Conservation (phyloP, 1,140 invertebrate species). For the Trachelipus rathkii region DNA sequence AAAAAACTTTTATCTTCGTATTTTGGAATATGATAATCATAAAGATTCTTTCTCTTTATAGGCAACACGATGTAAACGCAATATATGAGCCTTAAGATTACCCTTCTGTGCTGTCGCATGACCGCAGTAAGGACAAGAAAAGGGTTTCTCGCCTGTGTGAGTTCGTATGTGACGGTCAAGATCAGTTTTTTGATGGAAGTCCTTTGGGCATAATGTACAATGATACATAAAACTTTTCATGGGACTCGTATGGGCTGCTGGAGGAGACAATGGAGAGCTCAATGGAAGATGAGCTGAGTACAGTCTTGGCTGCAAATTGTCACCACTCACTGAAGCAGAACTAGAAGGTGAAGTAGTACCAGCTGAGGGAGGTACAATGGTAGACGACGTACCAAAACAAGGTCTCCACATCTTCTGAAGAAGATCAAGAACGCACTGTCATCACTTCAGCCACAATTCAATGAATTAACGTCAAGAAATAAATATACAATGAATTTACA, state of each 20-base stretch:
- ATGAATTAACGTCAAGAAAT: not conserved
- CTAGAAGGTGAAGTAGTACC: not conserved
- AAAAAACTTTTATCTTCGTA: too few species aligned
- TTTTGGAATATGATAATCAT: too few species aligned
- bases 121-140: slow-evolving; percentile 21
- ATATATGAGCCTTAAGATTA: not conserved
- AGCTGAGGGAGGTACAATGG: not conserved
- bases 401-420: not conserved
- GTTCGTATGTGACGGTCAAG: slow-evolving; percentile 26
- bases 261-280: not conserved
- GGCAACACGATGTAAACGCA: not conserved
- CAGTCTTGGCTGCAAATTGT: too few species aligned
- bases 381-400: too few species aligned
- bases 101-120: slow-evolving; percentile 20
- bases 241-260: not conserved
- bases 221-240: not conserved
- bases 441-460: not conserved
- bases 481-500: too few species aligned
- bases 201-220: slow-evolving; percentile 5
- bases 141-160: slow-evolving; percentile 27
- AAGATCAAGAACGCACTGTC: not conserved
- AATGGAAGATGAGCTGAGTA: too few species aligned
- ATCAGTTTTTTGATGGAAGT: slow-evolving; percentile 27
- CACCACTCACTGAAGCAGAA: too few species aligned
- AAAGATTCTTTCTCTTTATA: too few species aligned